Conservation (phyloP, 1,140 invertebrate genomes). For the Carposina sasakii region DNA sequence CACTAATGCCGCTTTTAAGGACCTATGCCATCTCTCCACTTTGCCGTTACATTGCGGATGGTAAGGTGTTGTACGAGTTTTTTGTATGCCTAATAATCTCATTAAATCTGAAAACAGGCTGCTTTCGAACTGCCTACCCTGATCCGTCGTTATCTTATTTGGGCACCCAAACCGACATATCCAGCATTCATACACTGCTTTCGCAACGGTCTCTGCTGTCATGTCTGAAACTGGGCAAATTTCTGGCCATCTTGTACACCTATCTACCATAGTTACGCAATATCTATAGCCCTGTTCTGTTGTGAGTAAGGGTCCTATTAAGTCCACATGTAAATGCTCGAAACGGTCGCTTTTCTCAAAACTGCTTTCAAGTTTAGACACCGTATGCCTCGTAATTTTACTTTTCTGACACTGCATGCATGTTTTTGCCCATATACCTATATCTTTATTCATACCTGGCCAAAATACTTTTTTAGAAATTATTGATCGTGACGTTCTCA, state of each 20-base stretch:
- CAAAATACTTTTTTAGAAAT: too few relatives aligned
- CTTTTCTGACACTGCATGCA: too few relatives aligned
- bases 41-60: too few relatives aligned
- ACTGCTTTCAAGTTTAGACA: too few relatives aligned
- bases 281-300: slow-evolving; percentile 13
- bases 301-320: too few relatives aligned
- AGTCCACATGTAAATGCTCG: too few relatives aligned
- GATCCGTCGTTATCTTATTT: slow-evolving; percentile 35
- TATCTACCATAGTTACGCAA: slow-evolving; percentile 31
- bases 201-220: slow-evolving; percentile 35
- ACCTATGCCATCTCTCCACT: neutral
- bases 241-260: slow-evolving; percentile 37
- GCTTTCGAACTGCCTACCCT: slow-evolving; percentile 24
- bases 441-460: too few relatives aligned
- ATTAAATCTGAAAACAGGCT: slow-evolving; percentile 23
- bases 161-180: slow-evolving; percentile 45
- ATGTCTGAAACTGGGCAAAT: slow-evolving; percentile 32
- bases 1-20: neutral
- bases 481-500: too few relatives aligned
- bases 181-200: slow-evolving; percentile 37
- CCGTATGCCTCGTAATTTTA: too few relatives aligned
- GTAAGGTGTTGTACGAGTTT: too few relatives aligned
- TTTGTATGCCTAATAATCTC: neutral
- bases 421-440: too few relatives aligned
- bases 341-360: too few relatives aligned